phyloP scores from a whole-genome alignment of 2,797 vertebrate genomes.

The Phoeniculus purpureus region DNA sequence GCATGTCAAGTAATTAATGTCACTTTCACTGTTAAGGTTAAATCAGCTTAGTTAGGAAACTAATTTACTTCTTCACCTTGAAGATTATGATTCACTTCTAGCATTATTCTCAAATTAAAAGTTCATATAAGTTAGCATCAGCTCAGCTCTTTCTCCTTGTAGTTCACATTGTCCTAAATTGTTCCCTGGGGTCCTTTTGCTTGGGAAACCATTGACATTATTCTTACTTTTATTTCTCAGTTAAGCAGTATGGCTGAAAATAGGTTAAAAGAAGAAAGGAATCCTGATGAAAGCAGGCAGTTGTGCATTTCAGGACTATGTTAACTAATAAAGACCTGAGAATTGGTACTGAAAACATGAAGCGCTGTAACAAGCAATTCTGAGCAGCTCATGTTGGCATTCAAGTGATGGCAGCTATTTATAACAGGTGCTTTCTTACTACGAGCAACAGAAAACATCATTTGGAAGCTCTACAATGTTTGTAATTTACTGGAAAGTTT shows the following conservation, averaged over 20 bases:
- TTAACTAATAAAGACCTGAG: neutral
- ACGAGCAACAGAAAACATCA: neutral
- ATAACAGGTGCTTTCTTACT: neutral
- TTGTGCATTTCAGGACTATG: conserved; percentile 44
- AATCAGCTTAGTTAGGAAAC: conserved; percentile 47
- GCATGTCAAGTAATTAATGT: conserved; percentile 66
- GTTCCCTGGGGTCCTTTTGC: conserved; percentile 63
- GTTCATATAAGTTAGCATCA: conserved; percentile 66
- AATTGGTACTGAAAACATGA: neutral
- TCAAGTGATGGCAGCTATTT: neutral
- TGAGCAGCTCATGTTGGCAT: neutral
- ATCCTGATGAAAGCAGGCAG: conserved; percentile 12
- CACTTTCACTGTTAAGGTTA: conserved; percentile 70
- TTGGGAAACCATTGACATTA: conserved; percentile 56
- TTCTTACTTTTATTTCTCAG: conserved; percentile 56
- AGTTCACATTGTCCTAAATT: conserved; percentile 64
- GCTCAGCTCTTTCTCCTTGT: conserved; percentile 47
- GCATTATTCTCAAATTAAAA: conserved; percentile 77
- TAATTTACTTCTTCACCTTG: conserved; percentile 70
- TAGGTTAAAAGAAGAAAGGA: conserved; percentile 59
- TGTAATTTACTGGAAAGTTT: conserved; percentile 24
- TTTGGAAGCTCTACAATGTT: conserved; percentile 19
- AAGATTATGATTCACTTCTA: conserved; percentile 72
- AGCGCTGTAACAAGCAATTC: neutral
- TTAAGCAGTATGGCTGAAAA: conserved; percentile 52